Conservation (phyloP, 2,797 vertebrate species). For the Betta splendens region DNA sequence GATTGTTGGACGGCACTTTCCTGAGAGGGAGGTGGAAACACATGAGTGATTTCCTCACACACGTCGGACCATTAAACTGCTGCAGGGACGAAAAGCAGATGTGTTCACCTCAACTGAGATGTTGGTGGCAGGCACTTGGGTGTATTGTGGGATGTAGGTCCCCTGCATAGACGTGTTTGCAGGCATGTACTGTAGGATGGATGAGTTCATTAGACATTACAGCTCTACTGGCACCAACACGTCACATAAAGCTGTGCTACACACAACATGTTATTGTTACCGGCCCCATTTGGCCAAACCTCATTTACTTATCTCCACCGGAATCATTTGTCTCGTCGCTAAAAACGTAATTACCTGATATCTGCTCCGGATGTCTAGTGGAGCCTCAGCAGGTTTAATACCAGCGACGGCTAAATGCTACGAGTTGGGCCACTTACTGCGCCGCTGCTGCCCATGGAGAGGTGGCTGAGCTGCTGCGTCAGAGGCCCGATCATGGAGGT, state of each 20-base stretch:
- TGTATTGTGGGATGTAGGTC: conserved; percentile 90
- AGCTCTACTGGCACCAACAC: not conserved
- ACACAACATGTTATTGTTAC: not conserved
- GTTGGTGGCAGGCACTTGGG: conserved; percentile 88
- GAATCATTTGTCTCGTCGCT: too few species aligned
- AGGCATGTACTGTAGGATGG: conserved; percentile 85
- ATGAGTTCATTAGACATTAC: not conserved
- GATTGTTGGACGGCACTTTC: conserved; percentile 88
- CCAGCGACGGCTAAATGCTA: not conserved
- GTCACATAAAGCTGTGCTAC: conserved; percentile 1
- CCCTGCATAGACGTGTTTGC: conserved; percentile 89
- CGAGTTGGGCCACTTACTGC: conserved; percentile 78
- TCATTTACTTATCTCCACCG: too few species aligned
- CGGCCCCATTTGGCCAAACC: too few species aligned
- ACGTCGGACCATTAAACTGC: not conserved
- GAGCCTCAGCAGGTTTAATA: not conserved
- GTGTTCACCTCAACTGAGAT: conserved; percentile 89
- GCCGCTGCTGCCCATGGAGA: conserved; percentile 88
- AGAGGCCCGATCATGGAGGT: conserved; percentile 90
- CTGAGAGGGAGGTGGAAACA: conserved; percentile 63
- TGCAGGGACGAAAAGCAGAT: not conserved
- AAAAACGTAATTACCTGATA: too few species aligned
- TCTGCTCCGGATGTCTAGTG: too few species aligned
- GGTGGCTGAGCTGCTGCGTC: conserved; percentile 91
- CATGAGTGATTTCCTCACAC: conserved; percentile 5